Evolutionary conservation across 2,888 invertebrate genomes (phyloP), one percentile per base, ranked within the genome.

Genomic region (Heliconius cydno): DNA sequence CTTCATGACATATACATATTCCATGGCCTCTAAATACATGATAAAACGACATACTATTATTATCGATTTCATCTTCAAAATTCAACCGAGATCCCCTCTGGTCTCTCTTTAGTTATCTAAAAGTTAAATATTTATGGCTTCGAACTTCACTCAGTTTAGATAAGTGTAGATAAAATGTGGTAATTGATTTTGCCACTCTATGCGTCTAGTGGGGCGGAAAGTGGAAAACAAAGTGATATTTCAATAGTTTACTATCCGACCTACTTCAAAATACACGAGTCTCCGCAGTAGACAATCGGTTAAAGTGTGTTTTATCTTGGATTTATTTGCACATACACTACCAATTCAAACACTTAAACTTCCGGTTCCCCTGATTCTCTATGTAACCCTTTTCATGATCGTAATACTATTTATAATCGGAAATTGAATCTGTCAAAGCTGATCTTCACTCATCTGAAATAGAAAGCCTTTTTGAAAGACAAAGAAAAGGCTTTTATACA

Each of bases 401-500:
- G 76, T 81, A 76, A 79, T 71, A 85, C 83, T 87, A 85, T 87
- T 86, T 86, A 86, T 86, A 81, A 84, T 85, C 85, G 90, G 89
- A 91, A 92, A 92, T 92, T 88, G 86, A 90, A 92, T 91, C 88
- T 90, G 91, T 90, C 90, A 89, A 84, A 85, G 84, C 80, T 87
- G 86, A 86, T 86, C 86, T 84, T 82, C 82, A 84, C 83, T 85
- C 85, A 84, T 82, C 85, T 85, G 84, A 92, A 92, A 92, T 88
- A 90, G 87, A 86, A 92, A 92, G 80, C 90, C 90, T 91, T 90
- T 92, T 90, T 65, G n/a, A 28, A 28, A 28, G 28, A 28, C 28
- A 28, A 28, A 28, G 28, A 28, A 28, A 28, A 28, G 28, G 1
- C 28, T 28, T 28, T 28, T 28, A n/a, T 68, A 38, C 13, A 68